phyloP scores from a whole-genome alignment of 2,797 vertebrate species.

The Sebastiscus tertius region DNA sequence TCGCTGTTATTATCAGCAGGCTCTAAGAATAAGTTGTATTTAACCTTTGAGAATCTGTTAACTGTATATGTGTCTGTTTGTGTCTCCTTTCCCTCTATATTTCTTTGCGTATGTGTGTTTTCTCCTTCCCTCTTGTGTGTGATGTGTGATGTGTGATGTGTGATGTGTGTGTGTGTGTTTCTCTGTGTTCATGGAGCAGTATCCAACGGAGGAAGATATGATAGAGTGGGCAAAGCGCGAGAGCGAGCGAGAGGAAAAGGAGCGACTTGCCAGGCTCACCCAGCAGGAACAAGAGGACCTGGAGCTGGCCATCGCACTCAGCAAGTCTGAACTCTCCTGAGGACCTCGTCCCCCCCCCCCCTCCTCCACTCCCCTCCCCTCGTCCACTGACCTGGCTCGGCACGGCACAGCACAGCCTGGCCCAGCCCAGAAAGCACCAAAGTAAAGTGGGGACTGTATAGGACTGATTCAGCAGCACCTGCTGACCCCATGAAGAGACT shows the following conservation, averaged over 20 bases:
- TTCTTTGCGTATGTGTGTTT: slow-evolving; percentile 27
- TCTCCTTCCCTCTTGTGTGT: not conserved
- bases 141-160: slow-evolving; percentile 2
- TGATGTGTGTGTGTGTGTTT: slow-evolving; percentile 27
- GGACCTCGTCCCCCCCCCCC: not conserved
- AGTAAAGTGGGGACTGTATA: slow-evolving; percentile 65
- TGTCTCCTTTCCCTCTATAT: slow-evolving; percentile 33
- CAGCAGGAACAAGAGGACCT: slow-evolving; percentile 98
- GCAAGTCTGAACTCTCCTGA: slow-evolving; percentile 98
- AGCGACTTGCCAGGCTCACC: slow-evolving; percentile 92
- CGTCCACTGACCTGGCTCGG: slow-evolving; percentile 30
- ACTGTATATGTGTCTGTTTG: slow-evolving; percentile 52
- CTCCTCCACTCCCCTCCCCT: not conserved
- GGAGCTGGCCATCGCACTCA: slow-evolving; percentile 98
- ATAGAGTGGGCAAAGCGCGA: slow-evolving; percentile 99
- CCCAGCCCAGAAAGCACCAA: slow-evolving; percentile 72
- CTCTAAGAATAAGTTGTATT: not conserved
- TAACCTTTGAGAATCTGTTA: slow-evolving; percentile 26
- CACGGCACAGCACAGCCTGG: slow-evolving; percentile 50
- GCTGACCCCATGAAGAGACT: slow-evolving; percentile 64
- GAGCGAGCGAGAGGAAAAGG: slow-evolving; percentile 97
- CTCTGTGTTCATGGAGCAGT: slow-evolving; percentile 83
- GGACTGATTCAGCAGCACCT: slow-evolving; percentile 64
- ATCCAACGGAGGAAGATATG: slow-evolving; percentile 98
- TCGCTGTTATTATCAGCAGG: not conserved